Base-by-base conservation (phyloP, 1,140 invertebrate species). In the Frieseomelitta varia region DNA sequence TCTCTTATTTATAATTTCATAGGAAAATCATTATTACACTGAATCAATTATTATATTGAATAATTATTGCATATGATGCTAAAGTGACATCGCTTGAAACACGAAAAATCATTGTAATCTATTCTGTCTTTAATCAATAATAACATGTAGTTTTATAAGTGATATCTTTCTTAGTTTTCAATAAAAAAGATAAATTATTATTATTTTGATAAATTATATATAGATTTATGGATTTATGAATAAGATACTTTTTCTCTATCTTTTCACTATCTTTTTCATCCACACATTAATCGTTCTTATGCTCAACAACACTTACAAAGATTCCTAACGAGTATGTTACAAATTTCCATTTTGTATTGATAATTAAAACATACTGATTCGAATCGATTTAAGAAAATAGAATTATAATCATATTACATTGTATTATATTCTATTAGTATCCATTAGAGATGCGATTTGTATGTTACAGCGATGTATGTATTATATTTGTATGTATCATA, bases 401-500 rank as follows among this genome's bases (percentile, higher is more conserved):
- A 53, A 55, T 53, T 24, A 15, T 73, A 30, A 27, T 15, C 17
- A 27, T n/a, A 17, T 39, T 6, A 27, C 17, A 11, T 21, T 17
- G 15, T 19, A 10, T 14, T 19, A 17, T 10, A n/a, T 69, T n/a
- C 78, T 34, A 71, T 71, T 30, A 79, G 30, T n/a, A 56, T 21
- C 34, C 2, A 34, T 34, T 47, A 30, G 55, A 39, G 4, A 14
- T 72, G n/a, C 12, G 6, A 61, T 17, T 11, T 47, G 14, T 61
- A 53, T 53, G 81, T 68, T 81, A 30, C 67, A 58, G 8, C 24
- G 11, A 39, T 39, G 39, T 39, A 39, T 39, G 39, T 39, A 39
- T 39, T 39, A 39, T 39, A 39, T 39, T 39, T 39, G 17, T 39
- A 27, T 65, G 55, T 19, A 21, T 85, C 30, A 63, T 87, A 81